phyloP scores from a whole-genome alignment of 2,113 vertebrate species.

The Hippoglossus stenolepis region DNA sequence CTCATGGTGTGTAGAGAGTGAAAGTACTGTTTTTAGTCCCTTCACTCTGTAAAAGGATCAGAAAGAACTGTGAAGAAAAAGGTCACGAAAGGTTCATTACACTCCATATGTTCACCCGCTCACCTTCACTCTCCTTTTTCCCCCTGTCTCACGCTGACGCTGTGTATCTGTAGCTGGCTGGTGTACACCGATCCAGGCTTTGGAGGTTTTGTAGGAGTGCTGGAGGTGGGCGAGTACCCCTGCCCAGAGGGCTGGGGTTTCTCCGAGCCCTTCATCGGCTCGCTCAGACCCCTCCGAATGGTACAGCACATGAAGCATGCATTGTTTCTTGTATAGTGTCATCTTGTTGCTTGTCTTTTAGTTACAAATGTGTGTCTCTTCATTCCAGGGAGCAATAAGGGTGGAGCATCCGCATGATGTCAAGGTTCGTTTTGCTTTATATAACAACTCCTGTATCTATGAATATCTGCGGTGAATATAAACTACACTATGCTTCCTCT shows the following conservation, averaged over 20 bases:
- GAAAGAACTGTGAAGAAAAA: neutral
- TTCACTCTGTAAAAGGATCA: neutral
- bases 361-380: constrained; percentile 22
- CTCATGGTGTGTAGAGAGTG: neutral
- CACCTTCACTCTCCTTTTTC: neutral
- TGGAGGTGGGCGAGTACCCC: constrained; percentile 92
- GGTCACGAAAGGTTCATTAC: neutral
- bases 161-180: constrained; percentile 87
- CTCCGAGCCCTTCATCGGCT: constrained; percentile 89
- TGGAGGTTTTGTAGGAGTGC: constrained; percentile 86
- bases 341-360: neutral
- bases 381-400: constrained; percentile 88
- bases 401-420: constrained; percentile 90
- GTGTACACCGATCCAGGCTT: constrained; percentile 93
- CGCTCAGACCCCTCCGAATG: constrained; percentile 92
- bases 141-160: neutral
- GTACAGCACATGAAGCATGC: constrained; percentile 67
- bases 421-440: constrained; percentile 83
- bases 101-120: neutral
- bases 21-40: neutral
- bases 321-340: neutral
- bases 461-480: neutral
- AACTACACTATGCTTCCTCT: neutral
- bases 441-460: constrained; percentile 4
- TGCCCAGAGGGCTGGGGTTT: constrained; percentile 91